phyloP scores from a whole-genome alignment of 2,797 vertebrate species.

The Syndactyla subalaris region DNA sequence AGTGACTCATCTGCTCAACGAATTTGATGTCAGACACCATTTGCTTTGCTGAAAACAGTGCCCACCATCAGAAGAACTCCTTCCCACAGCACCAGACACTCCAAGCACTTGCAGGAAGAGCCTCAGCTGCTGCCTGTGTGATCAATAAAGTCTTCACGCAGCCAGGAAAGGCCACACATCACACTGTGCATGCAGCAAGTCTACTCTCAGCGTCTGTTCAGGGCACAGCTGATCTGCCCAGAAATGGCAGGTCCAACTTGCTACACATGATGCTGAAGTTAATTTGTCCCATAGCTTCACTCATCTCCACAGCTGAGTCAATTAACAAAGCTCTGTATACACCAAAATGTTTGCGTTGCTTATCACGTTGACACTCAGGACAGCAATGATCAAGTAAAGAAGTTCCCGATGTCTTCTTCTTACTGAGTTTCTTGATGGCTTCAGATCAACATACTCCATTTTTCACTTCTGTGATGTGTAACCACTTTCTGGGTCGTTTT shows the following conservation, averaged over 20 bases:
- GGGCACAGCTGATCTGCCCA: background rate
- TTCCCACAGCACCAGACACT: background rate
- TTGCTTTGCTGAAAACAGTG: background rate
- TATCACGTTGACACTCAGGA: background rate
- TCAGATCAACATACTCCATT: background rate
- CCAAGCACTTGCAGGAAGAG: background rate
- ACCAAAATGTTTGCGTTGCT: background rate
- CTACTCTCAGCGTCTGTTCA: background rate
- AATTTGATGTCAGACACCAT: background rate
- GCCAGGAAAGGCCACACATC: background rate
- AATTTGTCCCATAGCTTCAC: background rate
- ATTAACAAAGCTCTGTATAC: background rate
- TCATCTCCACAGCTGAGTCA: background rate
- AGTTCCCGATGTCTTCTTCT: background rate
- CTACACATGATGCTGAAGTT: background rate
- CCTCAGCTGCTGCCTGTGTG: background rate
- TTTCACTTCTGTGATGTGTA: background rate
- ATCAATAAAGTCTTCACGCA: background rate
- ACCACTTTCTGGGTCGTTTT: background rate
- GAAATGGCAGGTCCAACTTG: background rate
- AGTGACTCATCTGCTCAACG: background rate
- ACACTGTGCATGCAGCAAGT: accelerated
- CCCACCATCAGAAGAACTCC: background rate
- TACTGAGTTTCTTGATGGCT: background rate
- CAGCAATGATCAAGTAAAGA: background rate